These are phyloP conservation scores for Leptopterna dolabrata DNA, from an alignment of 2,888 invertebrate genomes.

Conservation along the genomic window DNA sequence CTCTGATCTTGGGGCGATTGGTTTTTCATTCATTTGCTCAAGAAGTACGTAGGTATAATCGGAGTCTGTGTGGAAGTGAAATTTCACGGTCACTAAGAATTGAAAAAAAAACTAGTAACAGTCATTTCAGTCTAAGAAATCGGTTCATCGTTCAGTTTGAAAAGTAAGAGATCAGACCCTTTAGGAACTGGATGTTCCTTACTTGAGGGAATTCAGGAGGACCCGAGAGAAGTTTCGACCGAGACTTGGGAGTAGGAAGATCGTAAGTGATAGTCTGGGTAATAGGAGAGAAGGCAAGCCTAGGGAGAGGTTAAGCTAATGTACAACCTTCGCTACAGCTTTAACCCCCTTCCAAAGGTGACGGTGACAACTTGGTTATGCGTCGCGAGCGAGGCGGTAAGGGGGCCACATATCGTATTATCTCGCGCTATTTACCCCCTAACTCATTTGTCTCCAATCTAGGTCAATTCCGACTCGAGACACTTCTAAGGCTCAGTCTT, in stretches of 20 bases:
- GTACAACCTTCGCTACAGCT: constrained; percentile 9
- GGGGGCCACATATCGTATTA: constrained; percentile 51
- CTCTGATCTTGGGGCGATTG: too few relatives aligned
- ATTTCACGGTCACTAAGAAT: too few relatives aligned
- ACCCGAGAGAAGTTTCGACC: constrained; percentile 15
- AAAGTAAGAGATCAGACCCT: too few relatives aligned
- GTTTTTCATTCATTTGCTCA: too few relatives aligned
- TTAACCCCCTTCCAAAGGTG: constrained; percentile 4
- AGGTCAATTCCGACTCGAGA: constrained; percentile 36
- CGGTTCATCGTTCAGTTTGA: too few relatives aligned
- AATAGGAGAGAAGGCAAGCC: constrained; percentile 38
- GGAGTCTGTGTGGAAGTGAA: too few relatives aligned
- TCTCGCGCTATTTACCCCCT: constrained; percentile 44
- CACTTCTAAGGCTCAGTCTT: background rate
- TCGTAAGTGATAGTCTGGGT: constrained; percentile 50
- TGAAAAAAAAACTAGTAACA: too few relatives aligned
- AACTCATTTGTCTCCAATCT: constrained; percentile 54
- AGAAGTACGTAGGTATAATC: too few relatives aligned
- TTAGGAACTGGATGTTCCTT: background rate
- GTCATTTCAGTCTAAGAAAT: too few relatives aligned
- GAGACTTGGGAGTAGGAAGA: constrained; percentile 36
- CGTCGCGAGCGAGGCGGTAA: background rate
- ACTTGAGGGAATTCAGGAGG: constrained; percentile 29
- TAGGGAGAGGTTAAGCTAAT: constrained; percentile 33
- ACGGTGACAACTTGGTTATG: constrained; percentile 53